Evolutionary conservation across 2,797 vertebrate species (phyloP), one percentile per base, ranked within the genome.

Genomic region (Lacerta agilis): DNA sequence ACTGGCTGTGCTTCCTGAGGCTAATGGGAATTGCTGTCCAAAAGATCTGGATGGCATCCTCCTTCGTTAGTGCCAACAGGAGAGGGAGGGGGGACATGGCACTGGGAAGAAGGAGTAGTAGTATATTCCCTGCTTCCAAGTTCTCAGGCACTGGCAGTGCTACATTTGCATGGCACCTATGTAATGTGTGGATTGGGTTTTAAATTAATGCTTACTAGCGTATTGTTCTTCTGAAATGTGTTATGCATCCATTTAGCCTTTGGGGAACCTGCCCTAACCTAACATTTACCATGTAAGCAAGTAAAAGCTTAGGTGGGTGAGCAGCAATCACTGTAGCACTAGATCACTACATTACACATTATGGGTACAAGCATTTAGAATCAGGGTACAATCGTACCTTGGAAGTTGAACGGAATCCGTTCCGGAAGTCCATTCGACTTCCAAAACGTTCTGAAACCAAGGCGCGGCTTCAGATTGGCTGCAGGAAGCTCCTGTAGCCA

Each of bases 201-300:
- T 45, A 76, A 82, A 36, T 64, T 77, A 49, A 33, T 84, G 49
- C 38, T 79, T 72, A 61, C 8, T 18, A 61, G 7, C n/a, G 27
- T 43, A 69, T 71, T 83, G 23, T 27, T 77, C 43, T 87, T 92
- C n/a, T 89, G 81, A 5, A 93, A 67, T 58, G 93, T 93, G 87
- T 86, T 92, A 81, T 75, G n/a, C 41, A 20, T 75, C 78, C 71
- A 72, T 84, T 77, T 82, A 90, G 82, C 17, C 5, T 49, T 67
- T 79, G 23, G 9, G 66, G 17, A 86, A 91, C 33, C 36, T 88
- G 90, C 3, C 69, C 33, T 29, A 25, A 64, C n/a, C 13, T 79
- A 73, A 88, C n/a, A 69, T 58, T 29, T 79, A 41, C 27, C 3
- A 82, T 69, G 18, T 66, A 84, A 84, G 23, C 45, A 84, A 84